These are phyloP conservation scores for Toxotes lorentzi DNA, from an alignment of 2,797 vertebrate genomes.

Conservation along the genomic window DNA sequence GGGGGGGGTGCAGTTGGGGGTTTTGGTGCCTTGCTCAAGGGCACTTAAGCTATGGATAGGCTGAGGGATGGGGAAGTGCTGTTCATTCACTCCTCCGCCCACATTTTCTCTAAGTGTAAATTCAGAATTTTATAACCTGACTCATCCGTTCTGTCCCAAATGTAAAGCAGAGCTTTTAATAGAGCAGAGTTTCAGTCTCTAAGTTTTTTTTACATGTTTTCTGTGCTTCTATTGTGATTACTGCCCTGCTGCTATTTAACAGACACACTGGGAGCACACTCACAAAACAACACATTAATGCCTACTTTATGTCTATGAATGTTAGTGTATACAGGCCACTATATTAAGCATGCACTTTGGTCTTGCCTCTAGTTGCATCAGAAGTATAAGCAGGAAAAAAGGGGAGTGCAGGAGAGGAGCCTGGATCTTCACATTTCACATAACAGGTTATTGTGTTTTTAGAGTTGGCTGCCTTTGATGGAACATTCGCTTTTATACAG, in stretches of 20 bases:
- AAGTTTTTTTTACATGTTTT: not conserved
- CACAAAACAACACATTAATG: conserved; percentile 28
- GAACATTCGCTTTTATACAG: conserved; percentile 44
- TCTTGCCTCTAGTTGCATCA: conserved; percentile 79
- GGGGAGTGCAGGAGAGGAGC: conserved; percentile 11
- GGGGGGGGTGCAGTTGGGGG: no score
- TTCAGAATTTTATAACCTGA: not conserved
- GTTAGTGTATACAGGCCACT: conserved; percentile 21
- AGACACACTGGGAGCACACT: not conserved
- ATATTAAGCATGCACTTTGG: conserved; percentile 44
- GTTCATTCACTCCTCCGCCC: no score
- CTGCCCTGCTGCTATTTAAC: conserved; percentile 20
- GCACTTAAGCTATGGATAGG: no score
- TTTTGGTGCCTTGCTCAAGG: no score
- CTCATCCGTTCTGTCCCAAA: not conserved
- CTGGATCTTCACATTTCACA: conserved; percentile 42
- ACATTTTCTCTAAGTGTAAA: not conserved
- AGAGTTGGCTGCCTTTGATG: conserved; percentile 39
- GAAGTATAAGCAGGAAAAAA: conserved; percentile 32
- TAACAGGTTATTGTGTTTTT: conserved; percentile 53
- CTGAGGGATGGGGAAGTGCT: no score
- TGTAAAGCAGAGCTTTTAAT: not conserved
- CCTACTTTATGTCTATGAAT: conserved; percentile 36
- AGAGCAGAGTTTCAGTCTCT: not conserved
- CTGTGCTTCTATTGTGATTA: conserved; percentile 9